Percentiles rank a stretch among this genome's conserved stretches.
These are phyloP conservation scores for Eidolon dupreanum DNA, from an alignment of 2,797 vertebrate species.

Conservation along the genomic window DNA sequence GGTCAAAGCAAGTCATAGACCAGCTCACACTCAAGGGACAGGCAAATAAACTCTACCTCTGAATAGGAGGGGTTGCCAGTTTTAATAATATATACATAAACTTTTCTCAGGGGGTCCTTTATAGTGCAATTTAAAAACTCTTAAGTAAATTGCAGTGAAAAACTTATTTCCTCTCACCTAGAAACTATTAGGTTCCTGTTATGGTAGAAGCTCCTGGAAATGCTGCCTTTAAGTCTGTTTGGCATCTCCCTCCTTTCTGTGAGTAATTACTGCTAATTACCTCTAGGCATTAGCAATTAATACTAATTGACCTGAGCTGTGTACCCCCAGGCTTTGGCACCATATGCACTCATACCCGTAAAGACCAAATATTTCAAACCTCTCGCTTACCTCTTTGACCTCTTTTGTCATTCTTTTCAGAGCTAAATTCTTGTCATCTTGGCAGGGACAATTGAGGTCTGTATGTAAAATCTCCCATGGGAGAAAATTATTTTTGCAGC, in stretches of 20 bases:
- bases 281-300: conserved; percentile 49
- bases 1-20: background rate
- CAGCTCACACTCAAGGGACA: background rate
- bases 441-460: background rate
- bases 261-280: conserved; percentile 61
- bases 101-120: background rate
- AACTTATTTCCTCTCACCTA: conserved; percentile 28
- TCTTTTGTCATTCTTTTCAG: conserved; percentile 30
- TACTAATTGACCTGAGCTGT: background rate
- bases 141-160: background rate
- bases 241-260: background rate
- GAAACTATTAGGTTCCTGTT: conserved; percentile 9
- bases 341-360: background rate
- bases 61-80: background rate
- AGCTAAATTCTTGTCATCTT: conserved; percentile 16
- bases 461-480: background rate
- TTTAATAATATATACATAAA: background rate
- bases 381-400: conserved; percentile 36
- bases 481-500: conserved; percentile 26
- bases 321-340: background rate
- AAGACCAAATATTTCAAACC: conserved; percentile 48
- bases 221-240: background rate
- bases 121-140: background rate
- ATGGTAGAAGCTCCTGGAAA: background rate
- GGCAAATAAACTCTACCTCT: conserved; percentile 1